Percentiles rank a stretch among this genome's conserved stretches.
phyloP scores from a whole-genome alignment of 2,113 vertebrate genomes.

The Bos javanicus region DNA sequence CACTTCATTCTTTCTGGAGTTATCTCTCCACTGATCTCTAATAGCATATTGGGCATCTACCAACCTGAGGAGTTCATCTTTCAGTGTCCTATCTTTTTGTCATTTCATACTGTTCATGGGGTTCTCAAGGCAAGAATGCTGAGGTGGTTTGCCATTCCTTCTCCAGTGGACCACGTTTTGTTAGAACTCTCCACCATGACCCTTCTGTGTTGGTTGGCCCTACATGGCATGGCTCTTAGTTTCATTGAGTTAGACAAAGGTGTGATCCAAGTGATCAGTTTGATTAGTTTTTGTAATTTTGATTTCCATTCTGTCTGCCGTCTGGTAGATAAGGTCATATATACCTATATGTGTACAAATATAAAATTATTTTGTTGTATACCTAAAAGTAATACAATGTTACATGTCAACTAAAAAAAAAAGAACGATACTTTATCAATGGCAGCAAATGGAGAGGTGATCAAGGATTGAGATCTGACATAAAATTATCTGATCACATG shows the following conservation, averaged over 20 bases:
- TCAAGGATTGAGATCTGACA: not conserved
- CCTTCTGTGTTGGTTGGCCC: accelerated
- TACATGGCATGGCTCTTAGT: not conserved
- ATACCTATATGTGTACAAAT: not conserved
- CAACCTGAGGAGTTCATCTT: not conserved
- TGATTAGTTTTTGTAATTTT: not conserved
- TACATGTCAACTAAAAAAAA: not conserved
- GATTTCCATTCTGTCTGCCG: not conserved
- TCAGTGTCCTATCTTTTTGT: not conserved
- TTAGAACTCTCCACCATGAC: not conserved
- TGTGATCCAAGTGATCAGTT: not conserved
- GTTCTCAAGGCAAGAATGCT: not conserved
- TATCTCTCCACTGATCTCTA: not conserved
- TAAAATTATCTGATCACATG: not conserved
- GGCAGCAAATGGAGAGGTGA: not conserved
- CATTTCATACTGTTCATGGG: not conserved
- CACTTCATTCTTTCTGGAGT: not conserved
- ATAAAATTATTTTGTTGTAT: not conserved
- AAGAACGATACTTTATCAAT: not conserved
- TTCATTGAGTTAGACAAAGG: not conserved
- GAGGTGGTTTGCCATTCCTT: not conserved
- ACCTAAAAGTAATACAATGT: not conserved
- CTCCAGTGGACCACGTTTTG: not conserved
- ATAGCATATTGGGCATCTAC: not conserved
- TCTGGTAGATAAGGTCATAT: not conserved